These are phyloP conservation scores for Chrysemys picta DNA, from an alignment of 2,113 vertebrate species.

Conservation along the genomic window DNA sequence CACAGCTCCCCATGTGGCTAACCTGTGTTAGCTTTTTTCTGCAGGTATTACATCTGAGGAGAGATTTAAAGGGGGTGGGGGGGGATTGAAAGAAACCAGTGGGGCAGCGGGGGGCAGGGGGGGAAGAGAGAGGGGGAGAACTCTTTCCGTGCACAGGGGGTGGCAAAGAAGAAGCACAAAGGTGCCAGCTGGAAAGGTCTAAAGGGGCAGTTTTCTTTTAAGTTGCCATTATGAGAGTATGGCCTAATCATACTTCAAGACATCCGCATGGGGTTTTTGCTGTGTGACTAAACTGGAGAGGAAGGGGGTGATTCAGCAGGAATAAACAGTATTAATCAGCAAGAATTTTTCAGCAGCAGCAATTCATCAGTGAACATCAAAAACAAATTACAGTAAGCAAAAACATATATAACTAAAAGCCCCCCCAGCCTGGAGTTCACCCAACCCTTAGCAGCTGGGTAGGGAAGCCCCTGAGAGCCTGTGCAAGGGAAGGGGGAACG, in stretches of 20 bases:
- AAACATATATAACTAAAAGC: background rate
- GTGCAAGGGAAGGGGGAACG: constrained; percentile 1
- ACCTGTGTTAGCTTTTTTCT: background rate
- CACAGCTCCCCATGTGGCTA: background rate
- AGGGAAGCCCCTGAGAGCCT: background rate
- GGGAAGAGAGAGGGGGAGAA: background rate
- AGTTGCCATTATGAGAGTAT: background rate
- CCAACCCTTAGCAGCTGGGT: background rate
- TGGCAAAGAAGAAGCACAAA: background rate
- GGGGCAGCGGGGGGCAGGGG: background rate
- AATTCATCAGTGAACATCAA: constrained; percentile 5
- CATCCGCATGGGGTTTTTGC: background rate
- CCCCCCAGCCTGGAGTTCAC: background rate
- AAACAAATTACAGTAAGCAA: background rate
- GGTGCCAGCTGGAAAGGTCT: background rate
- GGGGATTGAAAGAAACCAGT: background rate
- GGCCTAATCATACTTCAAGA: background rate
- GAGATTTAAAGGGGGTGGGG: background rate
- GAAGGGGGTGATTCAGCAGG: background rate
- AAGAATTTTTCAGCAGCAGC: background rate
- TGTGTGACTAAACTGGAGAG: background rate
- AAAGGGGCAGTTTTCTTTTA: background rate
- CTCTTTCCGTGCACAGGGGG: background rate
- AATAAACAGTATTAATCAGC: background rate
- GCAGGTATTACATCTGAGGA: background rate